Conservation (phyloP, 2,113 vertebrate species). For the Aphyosemion australe region DNA sequence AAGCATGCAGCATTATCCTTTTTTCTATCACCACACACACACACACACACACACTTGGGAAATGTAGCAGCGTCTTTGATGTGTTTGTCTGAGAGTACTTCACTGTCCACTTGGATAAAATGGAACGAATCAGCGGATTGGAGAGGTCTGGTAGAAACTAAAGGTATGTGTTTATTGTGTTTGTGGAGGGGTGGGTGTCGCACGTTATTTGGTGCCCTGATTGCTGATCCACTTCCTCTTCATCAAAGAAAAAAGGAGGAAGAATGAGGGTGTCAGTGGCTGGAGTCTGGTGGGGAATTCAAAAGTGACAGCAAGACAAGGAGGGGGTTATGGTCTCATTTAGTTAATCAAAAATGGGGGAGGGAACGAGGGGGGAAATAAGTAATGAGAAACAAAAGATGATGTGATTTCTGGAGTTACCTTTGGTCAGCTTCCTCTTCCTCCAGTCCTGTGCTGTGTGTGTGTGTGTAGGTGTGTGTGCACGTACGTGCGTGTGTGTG, state of each 20-base stretch:
- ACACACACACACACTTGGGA: conserved; percentile 21
- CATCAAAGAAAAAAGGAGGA: conserved; percentile 60
- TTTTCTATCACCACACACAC: neutral
- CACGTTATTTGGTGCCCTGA: conserved; percentile 45
- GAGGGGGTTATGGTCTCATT: neutral
- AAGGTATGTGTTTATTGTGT: conserved; percentile 18
- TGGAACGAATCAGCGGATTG: conserved; percentile 68
- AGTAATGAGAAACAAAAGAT: no score
- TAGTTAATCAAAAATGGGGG: neutral
- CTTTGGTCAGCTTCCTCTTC: neutral
- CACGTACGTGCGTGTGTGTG: neutral
- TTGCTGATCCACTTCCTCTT: conserved; percentile 61
- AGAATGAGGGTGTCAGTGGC: neutral
- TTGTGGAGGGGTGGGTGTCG: conserved; percentile 32
- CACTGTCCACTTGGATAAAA: conserved; percentile 48
- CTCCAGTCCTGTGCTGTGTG: neutral
- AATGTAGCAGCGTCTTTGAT: conserved; percentile 57
- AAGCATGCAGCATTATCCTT: no score
- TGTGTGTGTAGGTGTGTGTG: neutral
- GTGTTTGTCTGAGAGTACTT: conserved; percentile 47
- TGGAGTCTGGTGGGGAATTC: neutral
- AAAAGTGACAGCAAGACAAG: neutral
- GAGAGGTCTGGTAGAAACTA: conserved; percentile 51
- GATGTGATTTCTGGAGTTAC: no score
- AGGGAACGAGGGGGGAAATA: no score